Base-by-base conservation (phyloP, 2,113 vertebrate genomes). In the Hippocampus abdominalis region DNA sequence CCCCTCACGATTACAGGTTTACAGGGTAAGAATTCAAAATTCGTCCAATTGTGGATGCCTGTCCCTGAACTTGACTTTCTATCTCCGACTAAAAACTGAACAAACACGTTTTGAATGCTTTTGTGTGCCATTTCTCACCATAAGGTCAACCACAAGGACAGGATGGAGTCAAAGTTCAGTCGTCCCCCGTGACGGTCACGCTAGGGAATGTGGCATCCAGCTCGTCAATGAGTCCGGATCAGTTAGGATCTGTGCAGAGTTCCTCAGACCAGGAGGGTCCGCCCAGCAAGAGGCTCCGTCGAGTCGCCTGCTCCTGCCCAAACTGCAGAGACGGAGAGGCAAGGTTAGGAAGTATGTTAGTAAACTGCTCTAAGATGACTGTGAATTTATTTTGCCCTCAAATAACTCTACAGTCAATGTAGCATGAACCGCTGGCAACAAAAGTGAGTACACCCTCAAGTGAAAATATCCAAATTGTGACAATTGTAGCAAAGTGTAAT, bases 301-400 rank as follows among this genome's bases (percentile, higher is more conserved):
- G 97, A 72, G 97, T 99, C 69, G 97, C 97, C 80, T 99, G 97
- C 79, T 97, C 97, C 0, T 99, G 97, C 88, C 97, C 97, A 67
- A 99, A 99, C 87, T 99, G 97, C 90, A 94, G 97, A 85, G 97
- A 99, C 70, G 96, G 96, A 84, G 97, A 99, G 88, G 96, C 95
- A 88, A 97, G 96, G 97, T 97, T 97, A 93, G 75, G 68, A 44
- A 49, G 0, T n/a, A 15, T 13, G 21, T 54, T 21, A 32, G 18
- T 73, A 68, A 59, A 18, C 5, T 32, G 57, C 16, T 9, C 7
- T 60, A 32, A 15, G 27, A 60, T 29, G 27, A 11, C 1, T 27
- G 11, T 27, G 12, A 60, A 60, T 21, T 13, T 59, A 25, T 4
- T 59, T 23, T 59, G n/a, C 12, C 13, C 57, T 27, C 27, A 16